These are phyloP conservation scores for Drosophila albomicans DNA, from an alignment of 1,140 invertebrate genomes.

Conservation along the genomic window DNA sequence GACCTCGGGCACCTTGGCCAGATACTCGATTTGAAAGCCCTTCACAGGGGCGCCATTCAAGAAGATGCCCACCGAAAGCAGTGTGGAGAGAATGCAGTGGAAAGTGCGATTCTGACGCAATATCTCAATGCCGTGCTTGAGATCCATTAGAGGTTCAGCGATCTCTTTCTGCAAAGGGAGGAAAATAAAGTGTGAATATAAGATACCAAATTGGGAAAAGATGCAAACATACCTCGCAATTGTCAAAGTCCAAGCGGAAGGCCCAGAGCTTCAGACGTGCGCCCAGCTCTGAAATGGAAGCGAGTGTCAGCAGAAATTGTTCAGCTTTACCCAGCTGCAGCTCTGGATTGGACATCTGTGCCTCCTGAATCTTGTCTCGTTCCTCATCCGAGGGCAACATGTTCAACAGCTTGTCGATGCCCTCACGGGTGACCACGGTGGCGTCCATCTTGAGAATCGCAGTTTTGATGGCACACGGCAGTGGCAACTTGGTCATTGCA, in stretches of 20 bases:
- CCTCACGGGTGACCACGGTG: constrained; percentile 98
- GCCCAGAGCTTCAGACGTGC: constrained; percentile 98
- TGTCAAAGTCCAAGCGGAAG: constrained; percentile 99
- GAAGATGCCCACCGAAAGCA: constrained; percentile 98
- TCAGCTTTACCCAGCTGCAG: constrained; percentile 98
- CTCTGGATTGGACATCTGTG: constrained; percentile 95
- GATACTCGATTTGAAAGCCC: constrained; percentile 99
- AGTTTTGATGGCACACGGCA: constrained; percentile 98
- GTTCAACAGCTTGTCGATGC: constrained; percentile 98
- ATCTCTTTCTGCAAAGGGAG: constrained; percentile 91
- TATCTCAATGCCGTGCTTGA: constrained; percentile 97
- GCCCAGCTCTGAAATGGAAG: constrained; percentile 97
- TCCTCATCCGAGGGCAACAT: constrained; percentile 99
- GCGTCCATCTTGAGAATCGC: constrained; percentile 99
- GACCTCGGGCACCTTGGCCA: constrained; percentile 97
- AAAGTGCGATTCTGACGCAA: constrained; percentile 97
- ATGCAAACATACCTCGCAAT: constrained; percentile 91
- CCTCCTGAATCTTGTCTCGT: constrained; percentile 97
- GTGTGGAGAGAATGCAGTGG: constrained; percentile 95
- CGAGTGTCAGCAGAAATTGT: constrained; percentile 97
- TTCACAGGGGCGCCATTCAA: constrained; percentile 97
- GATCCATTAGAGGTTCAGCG: constrained; percentile 98
- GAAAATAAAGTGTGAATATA: not conserved
- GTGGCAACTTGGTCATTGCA: constrained; percentile 99
- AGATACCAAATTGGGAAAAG: not conserved